These are phyloP conservation scores for Cotesia vestalis DNA, from an alignment of 1,140 invertebrate species.

Conservation along the genomic window DNA sequence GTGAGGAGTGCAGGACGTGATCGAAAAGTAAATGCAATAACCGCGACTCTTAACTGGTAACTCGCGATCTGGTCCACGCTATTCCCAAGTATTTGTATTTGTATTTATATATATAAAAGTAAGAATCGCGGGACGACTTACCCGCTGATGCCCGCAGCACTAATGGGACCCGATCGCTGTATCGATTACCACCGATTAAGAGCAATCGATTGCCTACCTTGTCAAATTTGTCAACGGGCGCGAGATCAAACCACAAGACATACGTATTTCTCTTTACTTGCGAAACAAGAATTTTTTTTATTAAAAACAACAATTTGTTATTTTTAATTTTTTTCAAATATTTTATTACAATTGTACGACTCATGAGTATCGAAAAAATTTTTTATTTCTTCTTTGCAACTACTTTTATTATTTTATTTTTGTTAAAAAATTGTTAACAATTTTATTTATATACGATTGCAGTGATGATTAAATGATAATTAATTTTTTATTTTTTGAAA, in stretches of 20 bases:
- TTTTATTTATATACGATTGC: too few species aligned
- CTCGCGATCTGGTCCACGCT: not conserved
- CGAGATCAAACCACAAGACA: constrained; percentile 45
- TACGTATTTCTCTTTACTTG: constrained; percentile 11
- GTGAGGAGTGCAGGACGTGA: constrained; percentile 49
- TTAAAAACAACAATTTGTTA: constrained; percentile 4
- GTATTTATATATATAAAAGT: not conserved
- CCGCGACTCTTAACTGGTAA: not conserved
- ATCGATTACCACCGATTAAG: constrained; percentile 62
- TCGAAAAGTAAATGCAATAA: constrained; percentile 55
- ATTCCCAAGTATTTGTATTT: too few species aligned
- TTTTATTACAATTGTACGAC: too few species aligned
- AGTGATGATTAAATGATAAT: too few species aligned
- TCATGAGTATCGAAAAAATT: too few species aligned
- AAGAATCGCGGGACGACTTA: constrained; percentile 8
- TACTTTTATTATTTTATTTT: too few species aligned
- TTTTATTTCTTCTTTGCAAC: too few species aligned
- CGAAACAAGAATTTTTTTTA: constrained; percentile 21
- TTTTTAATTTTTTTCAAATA: not conserved
- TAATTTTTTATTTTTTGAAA: too few species aligned
- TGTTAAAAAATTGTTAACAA: too few species aligned
- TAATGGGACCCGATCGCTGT: constrained; percentile 63
- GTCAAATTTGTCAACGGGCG: constrained; percentile 65
- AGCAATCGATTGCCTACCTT: constrained; percentile 61
- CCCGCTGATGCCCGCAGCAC: constrained; percentile 1